These are phyloP conservation scores for Lytechinus variegatus DNA, from an alignment of 35 echinoderm and acorn worm species.

Conservation along the genomic window DNA sequence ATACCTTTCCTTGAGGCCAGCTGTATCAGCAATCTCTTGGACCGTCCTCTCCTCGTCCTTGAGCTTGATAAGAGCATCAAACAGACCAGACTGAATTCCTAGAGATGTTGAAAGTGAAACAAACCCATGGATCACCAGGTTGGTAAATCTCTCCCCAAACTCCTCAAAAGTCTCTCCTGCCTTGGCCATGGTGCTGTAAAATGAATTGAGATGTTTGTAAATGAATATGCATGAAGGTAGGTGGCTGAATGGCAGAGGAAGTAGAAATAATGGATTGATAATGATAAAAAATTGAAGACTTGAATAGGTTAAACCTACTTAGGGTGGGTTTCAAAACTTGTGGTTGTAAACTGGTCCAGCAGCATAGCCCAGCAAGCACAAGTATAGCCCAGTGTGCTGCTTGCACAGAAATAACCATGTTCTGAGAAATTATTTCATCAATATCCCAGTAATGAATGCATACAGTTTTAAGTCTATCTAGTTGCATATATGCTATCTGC, in stretches of 20 bases:
- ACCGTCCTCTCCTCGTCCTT: conserved; percentile 22
- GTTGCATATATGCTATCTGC: no score
- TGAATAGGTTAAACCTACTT: no score
- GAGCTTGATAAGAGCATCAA: conserved; percentile 47
- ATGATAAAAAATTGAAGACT: not conserved
- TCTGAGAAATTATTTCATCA: no score
- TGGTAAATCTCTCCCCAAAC: not conserved
- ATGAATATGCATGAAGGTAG: not conserved
- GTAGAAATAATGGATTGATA: not conserved
- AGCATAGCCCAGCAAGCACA: no score
- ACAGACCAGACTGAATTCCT: conserved; percentile 53
- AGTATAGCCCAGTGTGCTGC: no score
- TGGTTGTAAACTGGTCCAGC: no score
- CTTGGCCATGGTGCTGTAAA: not conserved
- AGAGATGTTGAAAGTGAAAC: conserved; percentile 28
- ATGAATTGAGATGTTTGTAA: not conserved
- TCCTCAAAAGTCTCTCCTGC: not conserved
- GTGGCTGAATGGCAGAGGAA: not conserved
- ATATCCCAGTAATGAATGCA: no score
- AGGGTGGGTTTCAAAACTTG: no score
- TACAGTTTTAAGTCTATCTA: no score
- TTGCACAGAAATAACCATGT: no score
- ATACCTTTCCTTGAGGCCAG: conserved; percentile 65
- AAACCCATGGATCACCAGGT: not conserved
- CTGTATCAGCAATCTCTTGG: conserved; percentile 64